A percentile compares a stretch with the other conserved stretches of the same genome.
phyloP scores from a whole-genome alignment of 2,113 vertebrate genomes.

The Erythrolamprus reginae region DNA sequence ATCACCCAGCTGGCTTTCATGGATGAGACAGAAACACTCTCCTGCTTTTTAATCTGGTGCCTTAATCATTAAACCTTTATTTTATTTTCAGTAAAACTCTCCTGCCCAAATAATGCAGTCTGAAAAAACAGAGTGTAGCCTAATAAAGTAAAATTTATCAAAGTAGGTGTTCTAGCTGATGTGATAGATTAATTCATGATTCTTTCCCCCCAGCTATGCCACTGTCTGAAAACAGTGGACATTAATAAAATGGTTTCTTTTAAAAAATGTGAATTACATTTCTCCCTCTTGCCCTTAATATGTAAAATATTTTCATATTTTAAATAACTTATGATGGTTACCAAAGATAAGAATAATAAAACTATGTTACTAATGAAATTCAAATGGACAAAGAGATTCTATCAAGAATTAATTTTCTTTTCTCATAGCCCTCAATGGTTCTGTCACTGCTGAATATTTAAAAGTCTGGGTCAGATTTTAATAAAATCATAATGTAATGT shows the following conservation, averaged over 20 bases:
- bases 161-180: background rate
- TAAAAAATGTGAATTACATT: background rate
- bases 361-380: background rate
- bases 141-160: background rate
- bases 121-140: background rate
- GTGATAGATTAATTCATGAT: background rate
- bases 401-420: background rate
- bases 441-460: slow-evolving; percentile 10
- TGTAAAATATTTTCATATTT: background rate
- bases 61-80: background rate
- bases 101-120: background rate
- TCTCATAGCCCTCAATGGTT: background rate
- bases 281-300: background rate
- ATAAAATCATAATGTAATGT: background rate
- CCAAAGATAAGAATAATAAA: background rate
- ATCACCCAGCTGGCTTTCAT: background rate
- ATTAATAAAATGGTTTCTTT: background rate
- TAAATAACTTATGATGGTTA: background rate
- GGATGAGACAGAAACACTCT: background rate
- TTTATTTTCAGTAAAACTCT: background rate
- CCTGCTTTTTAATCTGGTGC: background rate
- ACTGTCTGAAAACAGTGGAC: background rate
- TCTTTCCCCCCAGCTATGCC: background rate
- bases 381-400: background rate
- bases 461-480: slow-evolving; percentile 2